These are phyloP conservation scores for Lasioglossum figueresi DNA, from an alignment of 2,888 invertebrate genomes.

Conservation along the genomic window DNA sequence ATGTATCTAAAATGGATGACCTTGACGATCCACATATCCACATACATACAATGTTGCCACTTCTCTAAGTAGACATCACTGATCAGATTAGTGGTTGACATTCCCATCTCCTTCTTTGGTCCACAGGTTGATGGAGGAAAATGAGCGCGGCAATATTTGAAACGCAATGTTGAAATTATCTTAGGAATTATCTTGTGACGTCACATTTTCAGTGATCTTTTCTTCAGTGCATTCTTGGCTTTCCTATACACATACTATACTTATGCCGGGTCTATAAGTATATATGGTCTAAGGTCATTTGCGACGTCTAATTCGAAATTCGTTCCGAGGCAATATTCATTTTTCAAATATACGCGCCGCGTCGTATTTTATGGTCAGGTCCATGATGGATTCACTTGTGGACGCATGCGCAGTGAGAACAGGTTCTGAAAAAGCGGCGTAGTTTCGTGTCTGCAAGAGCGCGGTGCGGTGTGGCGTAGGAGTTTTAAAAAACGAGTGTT, in stretches of 20 bases:
- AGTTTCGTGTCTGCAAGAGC: background rate
- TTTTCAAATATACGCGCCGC: background rate
- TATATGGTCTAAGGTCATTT: background rate
- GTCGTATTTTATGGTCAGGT: background rate
- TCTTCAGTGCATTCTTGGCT: no score
- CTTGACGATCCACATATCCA: background rate
- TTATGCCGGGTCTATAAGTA: no score
- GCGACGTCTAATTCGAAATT: background rate
- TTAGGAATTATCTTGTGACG: no score
- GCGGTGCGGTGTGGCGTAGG: background rate
- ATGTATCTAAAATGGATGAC: background rate
- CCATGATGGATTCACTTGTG: background rate
- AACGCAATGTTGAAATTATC: no score
- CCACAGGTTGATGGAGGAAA: background rate
- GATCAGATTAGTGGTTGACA: background rate
- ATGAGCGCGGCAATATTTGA: background rate
- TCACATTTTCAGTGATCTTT: no score
- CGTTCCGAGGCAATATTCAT: background rate
- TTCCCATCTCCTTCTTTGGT: background rate
- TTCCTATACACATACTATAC: no score
- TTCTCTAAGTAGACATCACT: background rate
- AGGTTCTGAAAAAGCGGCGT: background rate
- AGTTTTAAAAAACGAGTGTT: slow-evolving; percentile 48
- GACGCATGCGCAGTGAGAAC: background rate
- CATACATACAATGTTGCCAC: background rate